phyloP scores from a whole-genome alignment of 2,888 invertebrate genomes.

The Ophion slaviceki region DNA sequence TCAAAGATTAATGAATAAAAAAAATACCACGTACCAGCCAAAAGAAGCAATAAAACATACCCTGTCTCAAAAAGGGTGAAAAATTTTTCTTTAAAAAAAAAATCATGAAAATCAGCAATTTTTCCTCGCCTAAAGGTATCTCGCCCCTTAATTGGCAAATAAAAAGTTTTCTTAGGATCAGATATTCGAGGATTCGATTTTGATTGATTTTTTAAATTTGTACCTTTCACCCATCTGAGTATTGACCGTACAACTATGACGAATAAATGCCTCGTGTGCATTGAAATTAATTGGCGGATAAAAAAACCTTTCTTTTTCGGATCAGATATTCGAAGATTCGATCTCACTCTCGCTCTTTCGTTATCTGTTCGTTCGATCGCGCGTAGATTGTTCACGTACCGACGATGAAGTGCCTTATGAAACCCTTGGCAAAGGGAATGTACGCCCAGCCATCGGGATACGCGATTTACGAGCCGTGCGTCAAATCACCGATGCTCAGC shows the following conservation, averaged over 20 bases:
- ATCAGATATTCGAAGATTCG: conserved; percentile 3
- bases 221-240: background rate
- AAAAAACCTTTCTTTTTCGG: background rate
- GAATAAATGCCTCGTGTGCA: background rate
- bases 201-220: background rate
- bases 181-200: background rate
- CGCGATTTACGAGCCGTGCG: conserved; percentile 88
- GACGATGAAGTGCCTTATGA: conserved; percentile 87
- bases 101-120: too few relatives aligned
- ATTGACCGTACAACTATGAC: background rate
- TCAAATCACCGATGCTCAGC: conserved; percentile 85
- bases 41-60: too few relatives aligned
- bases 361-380: background rate
- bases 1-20: too few relatives aligned
- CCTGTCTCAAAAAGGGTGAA: too few relatives aligned
- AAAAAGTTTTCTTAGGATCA: too few relatives aligned
- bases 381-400: conserved; percentile 85
- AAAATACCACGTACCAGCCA: too few relatives aligned
- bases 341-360: background rate
- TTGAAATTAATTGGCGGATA: background rate
- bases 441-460: conserved; percentile 89
- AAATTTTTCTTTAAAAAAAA: too few relatives aligned
- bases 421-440: conserved; percentile 86
- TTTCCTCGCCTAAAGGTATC: too few relatives aligned
- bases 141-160: too few relatives aligned